Conservation (phyloP, 1,140 invertebrate species). For the Trachelipus rathkii region DNA sequence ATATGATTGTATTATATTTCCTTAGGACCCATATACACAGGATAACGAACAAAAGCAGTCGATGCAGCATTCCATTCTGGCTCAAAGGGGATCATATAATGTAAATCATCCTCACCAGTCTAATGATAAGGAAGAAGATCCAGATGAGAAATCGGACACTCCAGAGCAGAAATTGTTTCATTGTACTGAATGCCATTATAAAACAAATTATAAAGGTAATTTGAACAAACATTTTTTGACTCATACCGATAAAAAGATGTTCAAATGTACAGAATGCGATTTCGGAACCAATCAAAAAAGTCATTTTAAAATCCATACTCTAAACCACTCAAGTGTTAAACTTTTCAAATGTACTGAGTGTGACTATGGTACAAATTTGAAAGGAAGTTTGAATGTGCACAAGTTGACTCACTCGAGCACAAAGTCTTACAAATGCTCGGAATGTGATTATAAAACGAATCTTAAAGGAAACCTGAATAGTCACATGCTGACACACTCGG, state of each 20-base stretch:
- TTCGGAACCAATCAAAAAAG: no score
- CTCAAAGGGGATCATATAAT: no score
- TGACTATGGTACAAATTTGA: background rate
- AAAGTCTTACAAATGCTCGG: background rate
- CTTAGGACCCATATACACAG: no score
- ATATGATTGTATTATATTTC: no score
- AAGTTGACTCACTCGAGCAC: background rate
- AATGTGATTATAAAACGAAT: slow-evolving; percentile 10
- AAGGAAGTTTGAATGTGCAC: slow-evolving; percentile 8
- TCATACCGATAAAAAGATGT: no score
- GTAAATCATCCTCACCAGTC: no score
- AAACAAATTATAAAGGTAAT: background rate
- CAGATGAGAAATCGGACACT: background rate
- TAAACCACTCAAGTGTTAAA: slow-evolving; percentile 2
- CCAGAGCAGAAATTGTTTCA: background rate
- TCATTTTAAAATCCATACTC: background rate
- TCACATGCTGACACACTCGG: slow-evolving; percentile 21
- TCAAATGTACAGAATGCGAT: no score
- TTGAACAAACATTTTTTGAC: no score
- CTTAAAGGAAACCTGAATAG: slow-evolving; percentile 16
- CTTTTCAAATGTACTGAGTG: slow-evolving; percentile 13
- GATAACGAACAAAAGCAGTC: no score
- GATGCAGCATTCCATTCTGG: no score
- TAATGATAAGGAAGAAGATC: no score
- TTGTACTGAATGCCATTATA: background rate